Base-by-base conservation (phyloP, 1,140 invertebrate genomes). In the Zophobas morio region DNA sequence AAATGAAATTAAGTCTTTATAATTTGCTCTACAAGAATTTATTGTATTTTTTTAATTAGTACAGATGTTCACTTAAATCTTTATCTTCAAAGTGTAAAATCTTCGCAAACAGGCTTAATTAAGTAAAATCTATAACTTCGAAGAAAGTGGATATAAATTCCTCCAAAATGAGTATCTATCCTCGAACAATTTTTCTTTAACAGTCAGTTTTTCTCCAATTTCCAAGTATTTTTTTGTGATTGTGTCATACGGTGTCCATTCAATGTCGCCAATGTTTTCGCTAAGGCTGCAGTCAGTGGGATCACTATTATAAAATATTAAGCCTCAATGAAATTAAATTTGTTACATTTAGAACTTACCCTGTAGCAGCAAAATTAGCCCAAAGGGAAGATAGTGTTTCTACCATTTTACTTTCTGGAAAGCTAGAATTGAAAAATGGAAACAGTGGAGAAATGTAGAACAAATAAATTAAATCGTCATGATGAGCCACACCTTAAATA, bases 381-480 rank as follows among this genome's bases (percentile, higher is more conserved):
- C 88, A 89, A 79, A 90, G 82, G 34, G 84, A 82, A 0, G 88
- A 89, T 80, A 90, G 79, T 39, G 85, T 85, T 39, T 88, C 85
- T 1, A 90, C 87, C 56, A 86, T 89, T 36, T 82, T 82, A 32
- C 86, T 84, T 75, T 90, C 89, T 51, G 87, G 85, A 79, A 89
- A 88, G 51, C 83, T 85, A 76, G 85, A 85, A 33, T 86, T 87
- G 40, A 89, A 88, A 79, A 86, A 84, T 20, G 88, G 86, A 42
- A 88, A 86, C 0, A 86, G 79, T 6, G 83, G 85, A 1, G 86
- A 86, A 57, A 88, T 87, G 76, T 88, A 88, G 82, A 91, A 91
- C 8, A 92, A 78, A 84, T 92, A 92, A 78, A 91, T 88, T 5
- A 91, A 83, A 82, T 92, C 91, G 78, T 92, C 91, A 71, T 89